Percentiles rank a stretch among this genome's conserved stretches.
Evolutionary conservation across 64 coral and sea anemone species (phyloP).

Genomic region (Anthopleura sola): DNA sequence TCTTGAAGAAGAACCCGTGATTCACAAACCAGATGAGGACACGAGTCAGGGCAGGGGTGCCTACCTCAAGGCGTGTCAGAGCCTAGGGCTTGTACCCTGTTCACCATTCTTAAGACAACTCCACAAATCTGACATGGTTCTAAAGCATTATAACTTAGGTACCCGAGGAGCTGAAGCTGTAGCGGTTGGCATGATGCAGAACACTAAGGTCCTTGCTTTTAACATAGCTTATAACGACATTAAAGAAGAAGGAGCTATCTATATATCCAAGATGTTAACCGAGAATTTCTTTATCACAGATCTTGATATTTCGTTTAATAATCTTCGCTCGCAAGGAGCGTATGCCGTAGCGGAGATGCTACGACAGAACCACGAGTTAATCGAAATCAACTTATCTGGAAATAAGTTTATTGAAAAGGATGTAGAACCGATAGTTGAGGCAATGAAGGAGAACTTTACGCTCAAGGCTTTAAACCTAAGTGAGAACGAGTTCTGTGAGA

Average conservation of each 20-base stretch:
- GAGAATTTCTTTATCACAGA: constrained; percentile 93
- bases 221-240: constrained; percentile 82
- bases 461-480: constrained; percentile 90
- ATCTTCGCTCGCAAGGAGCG: constrained; percentile 80
- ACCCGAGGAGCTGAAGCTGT: constrained; percentile 76
- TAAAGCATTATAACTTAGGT: constrained; percentile 86
- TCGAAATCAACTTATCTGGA: constrained; percentile 78
- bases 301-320: constrained; percentile 87
- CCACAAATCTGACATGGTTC: constrained; percentile 66
- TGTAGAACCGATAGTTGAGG: constrained; percentile 87
- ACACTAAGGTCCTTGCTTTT: constrained; percentile 52
- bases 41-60: constrained; percentile 44
- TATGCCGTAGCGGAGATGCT: constrained; percentile 92
- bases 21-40: not conserved
- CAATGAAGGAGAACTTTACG: constrained; percentile 84
- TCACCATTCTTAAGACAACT: constrained; percentile 72
- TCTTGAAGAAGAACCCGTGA: constrained; percentile 46
- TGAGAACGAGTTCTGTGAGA: constrained; percentile 67
- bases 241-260: constrained; percentile 76
- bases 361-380: constrained; percentile 71
- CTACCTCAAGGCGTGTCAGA: constrained; percentile 71
- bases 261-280: constrained; percentile 86
- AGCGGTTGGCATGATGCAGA: constrained; percentile 73
- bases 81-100: constrained; percentile 68
- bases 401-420: constrained; percentile 85